These are phyloP conservation scores for Slavum lentiscoides DNA, from an alignment of 2,888 invertebrate genomes.

Conservation along the genomic window DNA sequence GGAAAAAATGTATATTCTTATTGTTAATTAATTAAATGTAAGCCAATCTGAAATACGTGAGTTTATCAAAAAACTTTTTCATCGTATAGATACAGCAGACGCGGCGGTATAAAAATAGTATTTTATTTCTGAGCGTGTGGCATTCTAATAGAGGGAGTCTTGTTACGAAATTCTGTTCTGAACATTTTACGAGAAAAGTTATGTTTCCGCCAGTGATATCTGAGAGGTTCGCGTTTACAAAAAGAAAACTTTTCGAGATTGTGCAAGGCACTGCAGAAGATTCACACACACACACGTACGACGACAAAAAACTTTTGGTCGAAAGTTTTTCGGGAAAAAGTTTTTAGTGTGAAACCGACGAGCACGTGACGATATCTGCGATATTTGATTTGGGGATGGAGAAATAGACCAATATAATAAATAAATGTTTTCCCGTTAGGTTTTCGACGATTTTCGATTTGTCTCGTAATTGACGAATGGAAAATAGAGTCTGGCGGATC, in stretches of 20 bases:
- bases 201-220: not conserved
- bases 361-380: not conserved
- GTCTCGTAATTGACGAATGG: no score
- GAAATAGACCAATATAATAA: no score
- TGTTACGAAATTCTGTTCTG: not conserved
- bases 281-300: not conserved
- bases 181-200: not conserved
- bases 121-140: not conserved
- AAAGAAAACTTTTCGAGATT: not conserved
- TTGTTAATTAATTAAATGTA: no score
- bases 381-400: not conserved
- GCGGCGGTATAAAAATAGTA: no score
- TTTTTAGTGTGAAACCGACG: conserved; percentile 7
- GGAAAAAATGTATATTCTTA: no score
- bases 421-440: no score
- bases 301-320: not conserved
- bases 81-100: no score
- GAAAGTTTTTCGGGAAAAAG: conserved; percentile 14
- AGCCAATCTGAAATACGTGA: no score
- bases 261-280: not conserved
- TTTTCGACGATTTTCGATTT: no score
- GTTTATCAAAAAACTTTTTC: no score
- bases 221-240: not conserved
- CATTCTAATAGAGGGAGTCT: not conserved
- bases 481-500: no score